Base-by-base conservation (phyloP, 2,113 vertebrate genomes). In the Erpornis zantholeuca region DNA sequence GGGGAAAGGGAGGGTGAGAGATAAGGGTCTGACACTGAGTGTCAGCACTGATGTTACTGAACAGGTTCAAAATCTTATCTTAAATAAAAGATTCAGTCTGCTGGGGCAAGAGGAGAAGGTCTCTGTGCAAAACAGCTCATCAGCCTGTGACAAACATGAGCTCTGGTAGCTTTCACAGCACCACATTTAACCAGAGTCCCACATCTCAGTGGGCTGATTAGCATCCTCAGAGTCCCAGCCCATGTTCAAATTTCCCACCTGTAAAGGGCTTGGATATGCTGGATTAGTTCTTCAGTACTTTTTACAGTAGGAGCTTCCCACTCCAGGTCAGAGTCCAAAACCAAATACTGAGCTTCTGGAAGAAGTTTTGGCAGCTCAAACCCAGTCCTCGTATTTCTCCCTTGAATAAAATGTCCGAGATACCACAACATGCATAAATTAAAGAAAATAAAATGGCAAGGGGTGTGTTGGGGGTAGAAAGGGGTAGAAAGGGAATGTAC, bases 401-500 rank as follows among this genome's bases (percentile, higher is more conserved):
- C 94, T 94, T 50, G 73, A 92, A 60, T 81, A 25, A 79, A 96
- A 89, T 10, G 69, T 92, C 44, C 6, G 12, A 84, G 84, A 88
- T 61, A 93, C 47, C 86, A 90, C 77, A 53, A 77, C 92, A 94
- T 88, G 96, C 97, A 96, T 92, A 81, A 82, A 57, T 95, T 92
- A 92, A 97, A 95, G 94, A 75, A 11, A 95, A 28, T 28, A 83
- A 94, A 82, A 93, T 45, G 57, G 82, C 64, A 11, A 53, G 64
- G 63, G 4, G 22, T 60, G 83, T 33, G 50, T 35, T 47, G 19
- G 76, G 61, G 72, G 61, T 40, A 21, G 42, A 17, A 0, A 15
- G 25, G 90, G 78, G 68, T 75, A 82, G 83, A 22, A 79, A 84
- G 95, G 92, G 94, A 96, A 96, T 79, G 95, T 79, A 88, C 96